phyloP scores from a whole-genome alignment of 2,113 vertebrate species.

The Melanostigma gelatinosum region DNA sequence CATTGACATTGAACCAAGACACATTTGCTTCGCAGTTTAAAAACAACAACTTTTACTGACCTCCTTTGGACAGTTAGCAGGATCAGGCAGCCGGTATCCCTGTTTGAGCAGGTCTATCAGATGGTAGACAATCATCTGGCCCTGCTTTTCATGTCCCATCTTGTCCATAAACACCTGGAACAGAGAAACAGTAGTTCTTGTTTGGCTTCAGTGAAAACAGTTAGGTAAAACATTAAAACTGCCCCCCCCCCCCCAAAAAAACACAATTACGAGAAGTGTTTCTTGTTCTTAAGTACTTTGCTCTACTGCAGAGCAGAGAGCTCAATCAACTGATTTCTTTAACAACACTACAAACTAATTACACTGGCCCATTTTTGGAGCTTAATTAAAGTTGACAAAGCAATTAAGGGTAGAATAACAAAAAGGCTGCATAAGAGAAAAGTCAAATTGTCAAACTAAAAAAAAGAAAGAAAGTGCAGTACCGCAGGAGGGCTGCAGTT shows the following conservation, averaged over 20 bases:
- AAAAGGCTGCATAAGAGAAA: neutral
- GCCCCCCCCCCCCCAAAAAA: neutral
- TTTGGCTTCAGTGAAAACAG: neutral
- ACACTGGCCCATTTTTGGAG: neutral
- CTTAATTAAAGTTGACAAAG: neutral
- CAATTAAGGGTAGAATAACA: neutral
- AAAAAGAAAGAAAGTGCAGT: constrained; percentile 43
- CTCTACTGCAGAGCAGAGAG: neutral
- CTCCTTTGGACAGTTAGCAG: constrained; percentile 91
- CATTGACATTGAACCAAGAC: neutral
- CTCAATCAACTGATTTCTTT: constrained; percentile 38
- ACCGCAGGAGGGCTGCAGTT: constrained; percentile 95
- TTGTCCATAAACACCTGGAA: constrained; percentile 96
- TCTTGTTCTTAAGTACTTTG: neutral
- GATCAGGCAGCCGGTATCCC: constrained; percentile 89
- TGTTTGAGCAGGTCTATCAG: constrained; percentile 93
- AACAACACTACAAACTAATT: constrained; percentile 3
- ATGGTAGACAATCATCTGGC: constrained; percentile 98
- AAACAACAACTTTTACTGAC: constrained; percentile 71
- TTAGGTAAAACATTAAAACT: neutral
- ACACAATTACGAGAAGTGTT: neutral
- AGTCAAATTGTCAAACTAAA: neutral
- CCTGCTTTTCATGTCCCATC: constrained; percentile 98
- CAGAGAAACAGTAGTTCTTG: neutral
- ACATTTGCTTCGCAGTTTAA: neutral